phyloP scores from a whole-genome alignment of 2,888 invertebrate species.

The Molanna angustata region DNA sequence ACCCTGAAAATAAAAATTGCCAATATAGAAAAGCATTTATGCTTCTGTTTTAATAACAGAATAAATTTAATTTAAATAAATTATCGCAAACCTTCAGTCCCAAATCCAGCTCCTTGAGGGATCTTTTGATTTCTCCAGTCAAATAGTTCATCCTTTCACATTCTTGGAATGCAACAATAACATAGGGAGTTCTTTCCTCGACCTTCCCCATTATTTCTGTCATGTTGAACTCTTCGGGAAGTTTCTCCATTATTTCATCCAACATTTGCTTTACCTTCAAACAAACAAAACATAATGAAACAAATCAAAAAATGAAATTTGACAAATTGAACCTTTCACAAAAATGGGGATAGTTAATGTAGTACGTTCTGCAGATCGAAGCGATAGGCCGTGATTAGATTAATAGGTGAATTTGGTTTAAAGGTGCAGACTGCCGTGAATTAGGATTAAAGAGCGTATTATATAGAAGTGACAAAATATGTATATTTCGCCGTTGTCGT shows the following conservation, averaged over 20 bases:
- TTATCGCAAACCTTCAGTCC: conserved; percentile 71
- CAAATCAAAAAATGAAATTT: conserved; percentile 1
- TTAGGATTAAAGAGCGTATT: no score
- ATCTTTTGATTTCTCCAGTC: conserved; percentile 86
- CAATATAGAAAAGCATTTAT: neutral
- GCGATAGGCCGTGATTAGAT: no score
- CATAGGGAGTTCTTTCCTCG: conserved; percentile 94
- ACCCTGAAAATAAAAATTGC: conserved; percentile 58
- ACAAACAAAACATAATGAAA: neutral
- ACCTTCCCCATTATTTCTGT: conserved; percentile 91
- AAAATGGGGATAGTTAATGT: no score
- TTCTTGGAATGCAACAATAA: conserved; percentile 93
- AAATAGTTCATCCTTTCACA: conserved; percentile 95
- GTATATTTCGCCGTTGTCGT: no score
- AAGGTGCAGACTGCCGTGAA: no score
- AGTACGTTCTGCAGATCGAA: no score
- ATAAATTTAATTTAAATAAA: neutral
- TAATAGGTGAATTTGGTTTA: no score
- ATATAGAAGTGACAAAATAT: no score
- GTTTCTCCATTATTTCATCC: conserved; percentile 92
- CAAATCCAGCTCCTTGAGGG: conserved; percentile 86
- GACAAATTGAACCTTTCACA: neutral
- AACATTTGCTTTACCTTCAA: conserved; percentile 86
- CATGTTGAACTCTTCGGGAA: conserved; percentile 97
- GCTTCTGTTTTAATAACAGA: no score